phyloP scores from a whole-genome alignment of 1,140 invertebrate species.

The Drosophila nannoptera region DNA sequence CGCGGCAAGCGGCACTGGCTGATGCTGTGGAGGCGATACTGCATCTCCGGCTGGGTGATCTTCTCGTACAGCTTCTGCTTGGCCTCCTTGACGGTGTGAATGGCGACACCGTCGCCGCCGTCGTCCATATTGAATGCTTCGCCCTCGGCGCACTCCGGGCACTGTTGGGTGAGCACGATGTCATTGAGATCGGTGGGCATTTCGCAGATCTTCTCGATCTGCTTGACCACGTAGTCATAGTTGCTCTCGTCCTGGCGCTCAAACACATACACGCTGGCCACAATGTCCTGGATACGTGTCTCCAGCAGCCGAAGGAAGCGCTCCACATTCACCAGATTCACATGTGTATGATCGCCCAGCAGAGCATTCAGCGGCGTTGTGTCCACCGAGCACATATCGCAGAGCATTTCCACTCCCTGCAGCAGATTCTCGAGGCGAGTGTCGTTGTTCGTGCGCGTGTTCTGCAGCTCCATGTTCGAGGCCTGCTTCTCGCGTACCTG shows the following conservation, averaged over 20 bases:
- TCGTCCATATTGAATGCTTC: constrained; percentile 74
- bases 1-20: constrained; percentile 68
- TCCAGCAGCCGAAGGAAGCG: constrained; percentile 61
- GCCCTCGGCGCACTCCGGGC: constrained; percentile 72
- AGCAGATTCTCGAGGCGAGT: constrained; percentile 55
- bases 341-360: constrained; percentile 59
- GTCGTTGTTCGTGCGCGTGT: constrained; percentile 51
- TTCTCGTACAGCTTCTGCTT: constrained; percentile 71
- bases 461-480: constrained; percentile 49
- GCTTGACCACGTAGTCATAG: constrained; percentile 58
- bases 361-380: constrained; percentile 37
- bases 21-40: constrained; percentile 71
- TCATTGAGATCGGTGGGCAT: constrained; percentile 64
- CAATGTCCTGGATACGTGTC: constrained; percentile 53
- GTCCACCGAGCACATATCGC: constrained; percentile 62
- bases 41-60: constrained; percentile 71
- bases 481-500: constrained; percentile 47
- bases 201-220: constrained; percentile 67
- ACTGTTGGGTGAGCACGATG: constrained; percentile 70
- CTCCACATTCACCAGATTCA: constrained; percentile 59
- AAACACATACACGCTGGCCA: constrained; percentile 60
- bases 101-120: constrained; percentile 56
- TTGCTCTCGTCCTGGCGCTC: constrained; percentile 54
- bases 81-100: constrained; percentile 58
- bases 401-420: constrained; percentile 63